Conservation (phyloP, 1,140 invertebrate genomes). For the Lordiphosa collinella region DNA sequence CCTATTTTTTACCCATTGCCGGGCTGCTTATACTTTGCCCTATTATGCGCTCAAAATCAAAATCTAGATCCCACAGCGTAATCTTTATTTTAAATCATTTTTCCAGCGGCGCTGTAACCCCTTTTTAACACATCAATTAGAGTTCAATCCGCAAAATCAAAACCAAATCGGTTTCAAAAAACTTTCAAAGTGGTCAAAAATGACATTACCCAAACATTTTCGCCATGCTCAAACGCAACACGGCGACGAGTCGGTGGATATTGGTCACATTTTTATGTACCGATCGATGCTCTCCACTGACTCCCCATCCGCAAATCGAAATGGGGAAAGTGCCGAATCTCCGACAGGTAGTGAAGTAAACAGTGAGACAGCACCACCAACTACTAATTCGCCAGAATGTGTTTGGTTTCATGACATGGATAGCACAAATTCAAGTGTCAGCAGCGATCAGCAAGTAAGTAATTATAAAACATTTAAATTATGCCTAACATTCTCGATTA, state of each 20-base stretch:
- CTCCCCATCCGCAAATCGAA: not conserved
- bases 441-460: not conserved
- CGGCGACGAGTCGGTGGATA: constrained; percentile 37
- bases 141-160: too few relatives aligned
- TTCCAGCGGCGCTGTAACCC: too few relatives aligned
- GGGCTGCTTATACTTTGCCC: too few relatives aligned
- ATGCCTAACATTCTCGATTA: too few relatives aligned
- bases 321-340: not conserved
- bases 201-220: constrained; percentile 32
- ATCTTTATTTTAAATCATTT: too few relatives aligned
- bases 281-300: constrained; percentile 18
- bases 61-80: too few relatives aligned
- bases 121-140: too few relatives aligned
- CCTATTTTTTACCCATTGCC: too few relatives aligned
- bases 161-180: not conserved
- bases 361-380: not conserved
- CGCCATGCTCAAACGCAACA: constrained; percentile 58
- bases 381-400: constrained; percentile 1
- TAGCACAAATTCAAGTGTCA: not conserved
- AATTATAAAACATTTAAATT: too few relatives aligned
- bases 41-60: too few relatives aligned
- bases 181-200: constrained; percentile 23
- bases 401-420: constrained; percentile 26
- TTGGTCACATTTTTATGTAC: constrained; percentile 57
- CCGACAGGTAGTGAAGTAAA: not conserved